Percentiles rank a stretch among this genome's conserved stretches.
Conservation (phyloP, 2,797 vertebrate genomes). For the Enteromius radiatus region DNA sequence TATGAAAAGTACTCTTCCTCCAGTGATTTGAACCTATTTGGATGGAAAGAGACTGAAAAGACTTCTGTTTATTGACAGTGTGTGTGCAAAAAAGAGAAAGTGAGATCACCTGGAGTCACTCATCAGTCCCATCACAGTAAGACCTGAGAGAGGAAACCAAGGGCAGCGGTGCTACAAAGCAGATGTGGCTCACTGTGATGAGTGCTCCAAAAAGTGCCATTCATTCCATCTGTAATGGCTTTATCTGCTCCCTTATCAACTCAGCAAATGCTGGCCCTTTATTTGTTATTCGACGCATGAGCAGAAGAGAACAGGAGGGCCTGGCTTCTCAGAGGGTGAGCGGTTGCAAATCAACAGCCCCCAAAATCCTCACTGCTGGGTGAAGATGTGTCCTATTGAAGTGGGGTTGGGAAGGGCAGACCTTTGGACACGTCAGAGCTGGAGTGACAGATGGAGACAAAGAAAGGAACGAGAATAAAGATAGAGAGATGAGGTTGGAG, state of each 20-base stretch:
- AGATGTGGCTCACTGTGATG: constrained; percentile 38
- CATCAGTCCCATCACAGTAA: constrained; percentile 30
- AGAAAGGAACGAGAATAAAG: constrained; percentile 42
- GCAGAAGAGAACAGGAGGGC: constrained; percentile 7
- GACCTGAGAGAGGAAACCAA: constrained; percentile 42
- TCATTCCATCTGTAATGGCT: constrained; percentile 11
- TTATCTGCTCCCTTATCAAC: constrained; percentile 24
- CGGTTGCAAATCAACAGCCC: constrained; percentile 24
- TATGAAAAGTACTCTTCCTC: neutral
- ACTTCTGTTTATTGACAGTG: neutral
- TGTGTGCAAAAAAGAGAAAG: neutral
- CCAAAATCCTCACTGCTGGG: constrained; percentile 35
- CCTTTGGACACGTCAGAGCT: constrained; percentile 49
- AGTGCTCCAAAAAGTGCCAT: constrained; percentile 10
- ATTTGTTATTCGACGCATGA: constrained; percentile 18
- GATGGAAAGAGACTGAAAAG: constrained; percentile 23
- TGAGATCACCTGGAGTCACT: neutral
- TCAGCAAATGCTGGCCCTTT: constrained; percentile 19
- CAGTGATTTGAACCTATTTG: neutral
- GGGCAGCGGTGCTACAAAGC: constrained; percentile 26
- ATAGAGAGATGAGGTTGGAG: constrained; percentile 41
- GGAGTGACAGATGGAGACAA: constrained; percentile 49
- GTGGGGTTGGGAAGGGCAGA: constrained; percentile 43
- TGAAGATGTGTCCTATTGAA: constrained; percentile 44
- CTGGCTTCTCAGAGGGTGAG: constrained; percentile 32